phyloP scores from a whole-genome alignment of 2,113 vertebrate species.

The Pteruthius melanotis region DNA sequence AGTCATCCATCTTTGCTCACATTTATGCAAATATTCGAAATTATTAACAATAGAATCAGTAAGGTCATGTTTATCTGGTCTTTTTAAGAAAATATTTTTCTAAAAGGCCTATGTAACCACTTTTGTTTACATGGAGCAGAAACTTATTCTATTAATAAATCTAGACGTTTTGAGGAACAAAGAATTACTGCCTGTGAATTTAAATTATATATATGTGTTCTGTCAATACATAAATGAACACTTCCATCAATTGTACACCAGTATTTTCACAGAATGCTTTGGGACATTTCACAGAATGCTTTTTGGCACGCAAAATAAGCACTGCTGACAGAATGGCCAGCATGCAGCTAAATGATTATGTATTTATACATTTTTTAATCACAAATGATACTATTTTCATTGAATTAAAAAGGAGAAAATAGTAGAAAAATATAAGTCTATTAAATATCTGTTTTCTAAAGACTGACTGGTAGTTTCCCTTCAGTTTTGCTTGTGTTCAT shows the following conservation, averaged over 20 bases:
- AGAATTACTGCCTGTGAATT: neutral
- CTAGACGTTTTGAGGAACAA: neutral
- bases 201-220: constrained; percentile 2
- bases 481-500: neutral
- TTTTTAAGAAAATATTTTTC: constrained; percentile 32
- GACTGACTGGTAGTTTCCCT: neutral
- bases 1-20: constrained; percentile 63
- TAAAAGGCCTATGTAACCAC: neutral
- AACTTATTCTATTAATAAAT: neutral
- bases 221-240: neutral
- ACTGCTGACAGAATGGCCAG: neutral
- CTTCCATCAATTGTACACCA: neutral
- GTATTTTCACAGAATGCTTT: neutral
- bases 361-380: neutral
- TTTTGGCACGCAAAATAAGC: neutral
- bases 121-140: neutral
- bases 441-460: neutral
- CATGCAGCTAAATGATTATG: neutral
- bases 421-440: neutral
- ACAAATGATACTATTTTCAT: neutral
- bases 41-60: constrained; percentile 52
- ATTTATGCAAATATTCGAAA: constrained; percentile 68
- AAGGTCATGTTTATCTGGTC: constrained; percentile 22
- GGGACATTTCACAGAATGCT: too few species aligned
- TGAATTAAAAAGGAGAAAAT: neutral